phyloP scores from a whole-genome alignment of 2,888 invertebrate species.

The Drosophila subquinaria region DNA sequence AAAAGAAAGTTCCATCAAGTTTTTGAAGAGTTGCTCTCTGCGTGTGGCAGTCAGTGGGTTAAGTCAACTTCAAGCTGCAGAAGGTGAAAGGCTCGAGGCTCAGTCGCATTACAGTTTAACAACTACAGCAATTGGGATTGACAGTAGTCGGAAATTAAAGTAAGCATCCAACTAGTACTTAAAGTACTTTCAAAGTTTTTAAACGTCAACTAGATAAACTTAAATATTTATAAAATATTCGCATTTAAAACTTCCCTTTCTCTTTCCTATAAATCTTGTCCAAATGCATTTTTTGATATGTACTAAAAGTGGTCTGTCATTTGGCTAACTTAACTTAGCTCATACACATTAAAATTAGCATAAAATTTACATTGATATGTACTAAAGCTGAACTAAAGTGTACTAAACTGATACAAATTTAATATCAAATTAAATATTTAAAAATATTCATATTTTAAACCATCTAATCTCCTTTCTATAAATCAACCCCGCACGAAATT shows the following conservation, averaged over 20 bases:
- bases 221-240: not conserved
- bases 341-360: not conserved
- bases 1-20: conserved; percentile 65
- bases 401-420: not conserved
- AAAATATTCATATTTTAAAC: no score
- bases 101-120: conserved; percentile 15
- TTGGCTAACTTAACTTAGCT: not conserved
- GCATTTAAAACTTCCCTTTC: not conserved
- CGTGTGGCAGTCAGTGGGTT: conserved; percentile 59
- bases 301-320: not conserved
- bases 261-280: not conserved
- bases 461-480: no score
- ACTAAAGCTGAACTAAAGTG: not conserved
- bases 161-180: not conserved
- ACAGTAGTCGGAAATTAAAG: conserved; percentile 18
- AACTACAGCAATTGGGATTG: conserved; percentile 19
- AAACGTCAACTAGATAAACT: not conserved
- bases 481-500: no score
- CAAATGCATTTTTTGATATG: not conserved
- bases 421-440: no score
- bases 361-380: not conserved
- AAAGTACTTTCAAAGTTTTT: not conserved
- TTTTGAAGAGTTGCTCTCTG: conserved; percentile 49
- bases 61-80: conserved; percentile 33
- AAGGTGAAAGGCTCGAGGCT: conserved; percentile 51